Conservation (phyloP, 2,113 vertebrate species). For the Empidonax traillii region DNA sequence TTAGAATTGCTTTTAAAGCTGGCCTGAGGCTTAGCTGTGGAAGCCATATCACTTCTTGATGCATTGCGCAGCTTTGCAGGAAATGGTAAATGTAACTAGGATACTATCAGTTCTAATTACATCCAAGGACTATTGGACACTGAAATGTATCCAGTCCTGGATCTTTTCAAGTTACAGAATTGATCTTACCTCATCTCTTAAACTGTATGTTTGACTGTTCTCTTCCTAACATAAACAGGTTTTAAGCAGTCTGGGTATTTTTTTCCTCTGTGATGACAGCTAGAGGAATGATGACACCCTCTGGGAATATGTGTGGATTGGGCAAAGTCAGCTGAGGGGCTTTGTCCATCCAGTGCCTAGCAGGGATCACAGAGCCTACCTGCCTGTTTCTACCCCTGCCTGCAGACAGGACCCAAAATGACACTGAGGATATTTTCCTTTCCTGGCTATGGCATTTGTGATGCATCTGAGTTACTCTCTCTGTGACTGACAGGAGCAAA, state of each 20-base stretch:
- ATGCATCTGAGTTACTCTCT: background rate
- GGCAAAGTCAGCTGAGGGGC: background rate
- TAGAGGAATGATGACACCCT: background rate
- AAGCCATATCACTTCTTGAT: background rate
- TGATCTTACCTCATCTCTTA: background rate
- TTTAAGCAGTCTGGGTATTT: background rate
- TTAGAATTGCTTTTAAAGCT: background rate
- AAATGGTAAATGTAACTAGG: background rate
- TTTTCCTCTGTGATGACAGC: background rate
- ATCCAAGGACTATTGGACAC: background rate
- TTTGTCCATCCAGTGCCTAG: background rate
- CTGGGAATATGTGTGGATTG: background rate
- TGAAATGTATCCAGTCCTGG: background rate
- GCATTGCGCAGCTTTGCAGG: background rate
- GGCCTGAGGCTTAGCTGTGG: background rate
- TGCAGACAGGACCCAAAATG: background rate
- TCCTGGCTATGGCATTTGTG: background rate
- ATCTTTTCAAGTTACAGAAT: background rate
- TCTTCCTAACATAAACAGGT: background rate
- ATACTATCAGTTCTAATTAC: background rate
- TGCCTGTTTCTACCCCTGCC: background rate
- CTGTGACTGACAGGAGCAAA: background rate
- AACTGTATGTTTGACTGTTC: background rate
- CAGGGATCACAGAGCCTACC: rapidly evolving
- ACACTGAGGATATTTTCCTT: rapidly evolving